Base-by-base conservation (phyloP, 2,113 vertebrate species). In the Bolborhynchus lineola region DNA sequence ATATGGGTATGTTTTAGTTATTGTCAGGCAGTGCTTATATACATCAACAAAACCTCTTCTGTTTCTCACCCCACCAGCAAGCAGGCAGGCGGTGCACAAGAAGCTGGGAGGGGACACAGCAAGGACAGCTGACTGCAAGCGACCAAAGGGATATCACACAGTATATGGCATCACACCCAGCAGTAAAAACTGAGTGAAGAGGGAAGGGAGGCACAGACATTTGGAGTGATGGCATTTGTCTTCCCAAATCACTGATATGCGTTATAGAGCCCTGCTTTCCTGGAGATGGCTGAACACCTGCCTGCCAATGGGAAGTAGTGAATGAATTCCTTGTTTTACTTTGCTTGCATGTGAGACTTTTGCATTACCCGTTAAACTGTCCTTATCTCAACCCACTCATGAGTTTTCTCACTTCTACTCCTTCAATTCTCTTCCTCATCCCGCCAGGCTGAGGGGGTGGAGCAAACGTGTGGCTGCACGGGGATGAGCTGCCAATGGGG, bases 31-130 rank as follows among this genome's bases (percentile, higher is more conserved):
- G 26, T 2, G 8, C 39, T 84, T 26, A 18, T 19, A 31, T 8
- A 69, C 19, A 49, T 29, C 4, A 4, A 2, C 33, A 44, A 84
- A 60, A 29, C 7, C 28, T 86, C 81, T 89, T 28, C 72, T 84
- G 16, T 15, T 65, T 0, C 1, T 71, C 26, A 63, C 19, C 0
- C n/a, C 42, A 59, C 6, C 25, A 13, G 23, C 0, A 0, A 60
- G 29, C 0, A 39, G 50, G 13, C 59, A 55, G 42, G 6, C 13
- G 8, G 8, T 18, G 11, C 35, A 50, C 35, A 70, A 62, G 63
- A 5, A 64, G 26, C 0, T 78, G 60, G 19, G 23, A 87, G 23
- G 29, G 15, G 29, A 19, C 65, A 60, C 6, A 82, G 23, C 11
- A 1, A 0, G 49, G 44, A 55, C 44, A 86, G 35, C 41, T 62